These are phyloP conservation scores for Alaudala cheleensis DNA, from an alignment of 2,113 vertebrate genomes.

Conservation along the genomic window DNA sequence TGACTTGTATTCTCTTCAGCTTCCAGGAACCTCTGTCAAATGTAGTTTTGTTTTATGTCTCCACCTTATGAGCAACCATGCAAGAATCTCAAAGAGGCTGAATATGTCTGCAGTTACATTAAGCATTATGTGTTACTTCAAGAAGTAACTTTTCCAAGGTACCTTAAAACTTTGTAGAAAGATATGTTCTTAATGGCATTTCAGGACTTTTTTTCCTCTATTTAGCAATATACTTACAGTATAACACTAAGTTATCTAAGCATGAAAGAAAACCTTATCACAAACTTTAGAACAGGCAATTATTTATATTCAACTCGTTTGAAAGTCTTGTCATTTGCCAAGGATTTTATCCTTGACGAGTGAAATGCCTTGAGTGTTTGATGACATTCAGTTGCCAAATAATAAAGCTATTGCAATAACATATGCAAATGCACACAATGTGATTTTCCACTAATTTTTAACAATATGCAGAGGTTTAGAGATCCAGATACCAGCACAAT, in stretches of 20 bases:
- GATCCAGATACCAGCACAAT: background rate
- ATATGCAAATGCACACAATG: background rate
- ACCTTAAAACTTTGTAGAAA: background rate
- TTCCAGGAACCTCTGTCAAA: background rate
- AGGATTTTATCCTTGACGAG: background rate
- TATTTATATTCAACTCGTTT: background rate
- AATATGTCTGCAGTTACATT: background rate
- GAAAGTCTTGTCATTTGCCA: background rate
- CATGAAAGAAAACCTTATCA: background rate
- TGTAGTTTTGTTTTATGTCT: background rate
- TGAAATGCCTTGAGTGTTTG: background rate
- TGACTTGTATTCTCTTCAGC: background rate
- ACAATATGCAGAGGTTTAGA: background rate
- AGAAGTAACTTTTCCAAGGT: background rate
- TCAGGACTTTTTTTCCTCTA: background rate
- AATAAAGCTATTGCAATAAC: conserved; percentile 8
- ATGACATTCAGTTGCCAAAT: background rate
- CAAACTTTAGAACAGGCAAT: background rate
- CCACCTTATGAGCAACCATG: background rate
- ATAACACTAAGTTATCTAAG: background rate
- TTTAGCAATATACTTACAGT: background rate
- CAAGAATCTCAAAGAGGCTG: background rate
- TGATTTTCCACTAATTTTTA: conserved; percentile 20
- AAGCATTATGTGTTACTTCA: background rate
- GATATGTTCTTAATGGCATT: background rate